Base-by-base conservation (phyloP, 92 coral and sea anemone genomes). In the Anthopleura xanthogrammica region DNA sequence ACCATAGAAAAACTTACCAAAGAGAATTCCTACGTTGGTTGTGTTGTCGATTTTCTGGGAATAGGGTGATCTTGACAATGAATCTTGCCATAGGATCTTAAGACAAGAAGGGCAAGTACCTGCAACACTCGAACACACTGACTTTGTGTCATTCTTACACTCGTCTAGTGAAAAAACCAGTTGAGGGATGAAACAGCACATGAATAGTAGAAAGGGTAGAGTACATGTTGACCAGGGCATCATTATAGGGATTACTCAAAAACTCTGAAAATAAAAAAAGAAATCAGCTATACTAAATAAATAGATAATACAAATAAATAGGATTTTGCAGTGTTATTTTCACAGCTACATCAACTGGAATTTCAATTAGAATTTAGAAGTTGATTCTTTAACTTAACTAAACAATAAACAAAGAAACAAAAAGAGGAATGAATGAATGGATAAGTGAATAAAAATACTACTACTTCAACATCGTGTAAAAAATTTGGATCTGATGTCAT, bases 61-160 rank as follows among this genome's bases (percentile, higher is more conserved):
- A 29, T 90, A 90, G 6, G 93, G 93, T n/a, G 90, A 80, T 52
- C 88, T 79, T 39, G 86, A 50, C 13, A 87, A 77, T 19, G 76
- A 64, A 2, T 58, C 52, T 43, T 84, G 72, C 90, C 90, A 80
- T 1, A 39, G 60, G 7, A 90, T 76, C 40, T 50, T 76, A 13
- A 90, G 77, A 64, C 86, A 80, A 14, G 82, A 76, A 46, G 93
- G 90, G 71, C 93, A 90, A 17, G 83, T 70, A 2, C 93, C 93
- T 20, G 11, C 36, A 14, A 79, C 65, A 36, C 66, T 66, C 3
- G 75, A 54, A 17, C 36, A 55, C 50, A 56, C 39, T 0, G 88
- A 52, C 13, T 62, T 78, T 46, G 82, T 52, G 1, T 81, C 41
- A 40, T 22, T 81, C 52, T 52, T 66, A 55, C 88, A 85, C 62